Evolutionary conservation across 2,797 vertebrate species (phyloP), one percentile per base, ranked within the genome.

Genomic region (Lutjanus argentimaculatus): DNA sequence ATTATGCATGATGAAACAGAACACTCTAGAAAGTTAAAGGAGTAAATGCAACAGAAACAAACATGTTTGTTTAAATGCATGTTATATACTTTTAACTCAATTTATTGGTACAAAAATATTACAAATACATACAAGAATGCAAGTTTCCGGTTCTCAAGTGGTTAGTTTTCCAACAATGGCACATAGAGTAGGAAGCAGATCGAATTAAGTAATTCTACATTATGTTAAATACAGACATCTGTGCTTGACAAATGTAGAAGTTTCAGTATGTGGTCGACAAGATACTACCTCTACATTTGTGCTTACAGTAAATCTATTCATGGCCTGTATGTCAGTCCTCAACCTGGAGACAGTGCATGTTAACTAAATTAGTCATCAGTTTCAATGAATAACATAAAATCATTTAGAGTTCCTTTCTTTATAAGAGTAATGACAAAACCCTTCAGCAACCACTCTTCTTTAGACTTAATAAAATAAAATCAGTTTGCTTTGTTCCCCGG

Each of bases 51-150:
- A 48, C 49, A 77, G 19, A 75, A 85, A 75, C 9, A 77, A 70
- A 74, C 14, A 76, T 8, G 55, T 16, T 22, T 9, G 13, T 74
- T 77, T 79, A 30, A 62, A 75, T 55, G 15, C 40, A 76, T 51
- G 57, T 81, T 83, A 71, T 51, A n/a, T 53, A 77, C 17, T 73
- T 87, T 87, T 48, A 80, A 69, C 51, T 84, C 67, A 85, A 86
- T 95, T 95, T 95, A 95, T 94, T 95, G 86, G 87, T 93, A 94
- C 74, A 93, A 93, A 93, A 95, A 92, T 90, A 92, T 91, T 85
- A 89, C 85, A 92, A 90, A 92, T 85, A 82, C 72, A 91, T 86
- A 87, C 69, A 89, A 80, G 74, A 83, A 85, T 67, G 19, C 49
- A 86, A 75, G 22, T 81, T 81, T 92, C 62, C 16, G 70, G 73